These are phyloP conservation scores for Aspiorhynchus laticeps DNA, from an alignment of 2,113 vertebrate species.

Conservation along the genomic window DNA sequence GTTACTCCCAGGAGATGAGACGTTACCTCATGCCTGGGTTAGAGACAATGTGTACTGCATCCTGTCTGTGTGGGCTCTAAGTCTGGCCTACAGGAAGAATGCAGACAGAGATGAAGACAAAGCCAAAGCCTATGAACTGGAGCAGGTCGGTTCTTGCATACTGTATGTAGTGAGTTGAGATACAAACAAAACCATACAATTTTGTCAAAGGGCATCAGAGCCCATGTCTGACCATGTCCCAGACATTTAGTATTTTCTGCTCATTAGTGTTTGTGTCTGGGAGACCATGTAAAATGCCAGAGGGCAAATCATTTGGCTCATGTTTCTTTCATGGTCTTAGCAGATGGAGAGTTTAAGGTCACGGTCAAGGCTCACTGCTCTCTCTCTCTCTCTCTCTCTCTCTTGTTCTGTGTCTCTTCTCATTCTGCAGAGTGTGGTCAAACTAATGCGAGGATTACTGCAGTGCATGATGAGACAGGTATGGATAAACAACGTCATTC, in stretches of 20 bases:
- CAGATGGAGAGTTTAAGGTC: slow-evolving; percentile 51
- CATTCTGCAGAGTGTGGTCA: slow-evolving; percentile 89
- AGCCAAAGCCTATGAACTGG: slow-evolving; percentile 93
- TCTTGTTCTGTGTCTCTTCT: slow-evolving; percentile 49
- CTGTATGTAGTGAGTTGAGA: not conserved
- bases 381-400: slow-evolving; percentile 37
- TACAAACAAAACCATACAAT: not conserved
- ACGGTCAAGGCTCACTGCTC: slow-evolving; percentile 68
- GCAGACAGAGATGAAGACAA: slow-evolving; percentile 96
- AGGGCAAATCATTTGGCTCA: slow-evolving; percentile 43
- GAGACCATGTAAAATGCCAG: slow-evolving; percentile 50
- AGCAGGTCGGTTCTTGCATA: slow-evolving; percentile 80
- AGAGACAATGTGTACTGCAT: slow-evolving; percentile 94
- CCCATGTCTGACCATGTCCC: not conserved
- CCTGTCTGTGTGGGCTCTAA: slow-evolving; percentile 91
- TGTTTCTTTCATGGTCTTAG: slow-evolving; percentile 52
- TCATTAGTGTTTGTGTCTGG: slow-evolving; percentile 36
- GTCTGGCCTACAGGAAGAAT: slow-evolving; percentile 95
- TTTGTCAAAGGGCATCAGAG: slow-evolving; percentile 8
- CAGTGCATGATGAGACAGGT: slow-evolving; percentile 96
- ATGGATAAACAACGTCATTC: slow-evolving; percentile 47
- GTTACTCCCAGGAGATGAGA: slow-evolving; percentile 83
- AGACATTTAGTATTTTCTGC: slow-evolving; percentile 4
- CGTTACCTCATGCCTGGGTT: slow-evolving; percentile 91
- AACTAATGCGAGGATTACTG: slow-evolving; percentile 92